These are phyloP conservation scores for Operophtera brumata DNA, from an alignment of 2,888 invertebrate genomes.

Conservation along the genomic window DNA sequence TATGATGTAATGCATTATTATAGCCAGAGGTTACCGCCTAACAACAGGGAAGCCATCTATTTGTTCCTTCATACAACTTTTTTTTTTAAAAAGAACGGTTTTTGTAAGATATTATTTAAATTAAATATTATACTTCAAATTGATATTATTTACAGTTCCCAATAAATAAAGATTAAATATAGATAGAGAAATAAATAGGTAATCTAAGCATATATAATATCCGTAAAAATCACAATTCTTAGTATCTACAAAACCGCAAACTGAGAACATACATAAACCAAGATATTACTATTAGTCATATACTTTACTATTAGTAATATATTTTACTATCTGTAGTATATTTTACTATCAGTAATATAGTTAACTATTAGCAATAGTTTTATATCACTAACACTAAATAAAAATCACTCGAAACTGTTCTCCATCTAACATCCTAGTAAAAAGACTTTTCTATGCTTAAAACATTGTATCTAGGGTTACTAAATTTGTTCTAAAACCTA, in stretches of 20 bases:
- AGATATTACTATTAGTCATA: background rate
- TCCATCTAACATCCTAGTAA: background rate
- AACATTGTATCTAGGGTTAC: constrained; percentile 8
- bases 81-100: no score
- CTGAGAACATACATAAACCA: background rate
- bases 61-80: no score
- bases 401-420: constrained; percentile 8
- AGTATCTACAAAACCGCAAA: constrained; percentile 8
- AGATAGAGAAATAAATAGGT: constrained; percentile 4
- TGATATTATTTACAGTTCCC: background rate
- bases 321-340: no score
- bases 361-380: no score
- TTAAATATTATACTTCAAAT: background rate
- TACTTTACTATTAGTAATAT: no score
- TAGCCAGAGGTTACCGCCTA: no score
- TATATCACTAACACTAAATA: background rate
- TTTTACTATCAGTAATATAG: no score
- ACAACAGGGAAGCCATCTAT: no score
- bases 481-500: constrained; percentile 25
- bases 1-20: no score
- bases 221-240: constrained; percentile 23
- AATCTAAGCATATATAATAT: constrained; percentile 18
- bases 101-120: background rate
- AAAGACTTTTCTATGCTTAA: constrained; percentile 12
- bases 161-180: background rate